A percentile compares a stretch with the other conserved stretches of the same genome.
phyloP scores from a whole-genome alignment of 2,888 invertebrate genomes.

The Lasioglossum calceatum region DNA sequence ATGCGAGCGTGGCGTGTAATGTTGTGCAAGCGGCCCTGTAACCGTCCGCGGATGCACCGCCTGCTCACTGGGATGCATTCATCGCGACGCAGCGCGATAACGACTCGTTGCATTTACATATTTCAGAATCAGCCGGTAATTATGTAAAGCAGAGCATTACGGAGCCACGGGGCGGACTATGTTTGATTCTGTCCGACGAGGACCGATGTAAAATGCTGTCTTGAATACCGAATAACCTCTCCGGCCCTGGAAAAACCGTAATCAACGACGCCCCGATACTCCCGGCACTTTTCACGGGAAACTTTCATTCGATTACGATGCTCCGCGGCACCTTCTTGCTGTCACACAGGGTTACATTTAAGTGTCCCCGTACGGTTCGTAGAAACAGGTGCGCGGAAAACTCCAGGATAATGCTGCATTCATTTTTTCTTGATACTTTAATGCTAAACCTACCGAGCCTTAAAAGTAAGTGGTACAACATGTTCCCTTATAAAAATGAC shows the following conservation, averaged over 20 bases:
- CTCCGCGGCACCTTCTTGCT: not conserved
- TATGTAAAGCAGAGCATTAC: constrained; percentile 48
- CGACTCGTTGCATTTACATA: constrained; percentile 47
- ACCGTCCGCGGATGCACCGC: constrained; percentile 16
- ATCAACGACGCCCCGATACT: constrained; percentile 13
- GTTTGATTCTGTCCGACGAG: constrained; percentile 23
- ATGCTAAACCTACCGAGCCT: too few relatives aligned
- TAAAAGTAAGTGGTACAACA: too few relatives aligned
- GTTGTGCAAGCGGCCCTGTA: constrained; percentile 12
- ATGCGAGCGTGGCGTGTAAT: constrained; percentile 3
- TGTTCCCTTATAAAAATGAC: too few relatives aligned
- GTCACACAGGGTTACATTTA: not conserved
- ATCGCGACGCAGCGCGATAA: constrained; percentile 37
- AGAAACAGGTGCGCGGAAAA: not conserved
- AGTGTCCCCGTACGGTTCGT: not conserved
- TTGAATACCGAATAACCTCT: constrained; percentile 23
- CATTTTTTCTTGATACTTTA: too few relatives aligned
- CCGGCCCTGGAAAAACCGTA: constrained; percentile 4
- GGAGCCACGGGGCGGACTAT: constrained; percentile 3
- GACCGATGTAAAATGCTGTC: constrained; percentile 30
- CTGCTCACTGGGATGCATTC: constrained; percentile 14
- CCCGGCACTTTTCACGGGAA: not conserved
- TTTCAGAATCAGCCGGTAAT: constrained; percentile 51
- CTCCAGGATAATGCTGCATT: not conserved
- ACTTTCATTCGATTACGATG: not conserved